Evolutionary conservation across 2,888 invertebrate genomes (phyloP), one percentile per base, ranked within the genome.

Genomic region (Callosobruchus maculatus): DNA sequence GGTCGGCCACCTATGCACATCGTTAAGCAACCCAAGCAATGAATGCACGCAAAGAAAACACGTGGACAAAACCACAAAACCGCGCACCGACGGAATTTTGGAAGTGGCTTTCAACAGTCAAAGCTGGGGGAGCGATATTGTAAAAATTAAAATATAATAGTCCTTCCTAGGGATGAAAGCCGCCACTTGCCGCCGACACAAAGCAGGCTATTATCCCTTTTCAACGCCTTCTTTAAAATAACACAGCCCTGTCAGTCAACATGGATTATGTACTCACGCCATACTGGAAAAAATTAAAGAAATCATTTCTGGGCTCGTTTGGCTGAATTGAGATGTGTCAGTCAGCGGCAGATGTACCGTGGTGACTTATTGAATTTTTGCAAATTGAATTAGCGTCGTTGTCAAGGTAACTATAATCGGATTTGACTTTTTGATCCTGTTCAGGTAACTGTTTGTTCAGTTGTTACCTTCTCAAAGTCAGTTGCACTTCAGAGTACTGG

Each of bases 221-320:
- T 81, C 80, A 79, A 78, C 81, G 81, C 81, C 82, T 81, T 77
- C 78, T 77, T 79, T 83, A 82, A 82, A 83, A 83, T 83, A 83
- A 82, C 83, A 82, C 80, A 71, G 77, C 77, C 77, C 77, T 75
- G 78, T 79, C 81, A 79, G 76, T 81, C 78, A 81, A 5, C 49
- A 0, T 7, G 49, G 49, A 49, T 49, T 49, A 49, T 49, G 49
- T 49, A 18, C 31, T 20, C 67, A 72, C 30, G 75, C 71, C 75
- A 73, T 22, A 71, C 71, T 69, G 20, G 49, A 49, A 49, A 13
- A 49, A 49, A 49, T 49, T 49, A 49, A 49, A 49, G 49, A 18
- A 49, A 49, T 49, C 49, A 49, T 18, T 49, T 13, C 18, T 49
- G 49, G 3, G 49, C 13, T 5, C 7, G 3, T 18, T 49, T 49